Conservation (phyloP, 2,113 vertebrate genomes). For the Potamarius usumacintae region DNA sequence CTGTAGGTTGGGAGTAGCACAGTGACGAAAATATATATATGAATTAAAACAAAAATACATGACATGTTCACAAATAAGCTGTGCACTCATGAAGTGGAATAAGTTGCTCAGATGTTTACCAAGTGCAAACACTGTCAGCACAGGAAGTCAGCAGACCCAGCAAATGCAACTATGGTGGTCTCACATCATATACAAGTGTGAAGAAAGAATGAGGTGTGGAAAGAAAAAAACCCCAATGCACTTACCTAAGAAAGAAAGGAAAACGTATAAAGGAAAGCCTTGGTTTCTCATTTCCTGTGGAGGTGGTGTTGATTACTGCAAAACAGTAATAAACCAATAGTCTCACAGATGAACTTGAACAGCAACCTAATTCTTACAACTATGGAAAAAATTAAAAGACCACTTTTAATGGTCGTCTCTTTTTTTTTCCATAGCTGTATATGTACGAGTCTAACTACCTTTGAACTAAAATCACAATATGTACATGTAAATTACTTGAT, state of each 20-base stretch:
- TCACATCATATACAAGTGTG: neutral
- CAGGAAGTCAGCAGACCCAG: slow-evolving; percentile 40
- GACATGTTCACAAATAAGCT: neutral
- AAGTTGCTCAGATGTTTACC: neutral
- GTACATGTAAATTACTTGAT: neutral
- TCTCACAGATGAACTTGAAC: neutral
- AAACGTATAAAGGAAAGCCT: neutral
- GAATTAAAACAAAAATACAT: neutral
- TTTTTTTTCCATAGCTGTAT: neutral
- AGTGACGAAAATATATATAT: no score
- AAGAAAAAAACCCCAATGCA: neutral
- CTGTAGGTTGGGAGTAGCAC: no score
- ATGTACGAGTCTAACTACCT: neutral
- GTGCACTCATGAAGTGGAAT: neutral
- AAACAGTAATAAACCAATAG: neutral
- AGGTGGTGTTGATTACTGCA: neutral
- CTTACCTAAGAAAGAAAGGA: slow-evolving; percentile 34
- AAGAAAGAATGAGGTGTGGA: neutral
- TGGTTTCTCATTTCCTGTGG: slow-evolving; percentile 42
- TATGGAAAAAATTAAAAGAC: no score
- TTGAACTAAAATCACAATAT: neutral
- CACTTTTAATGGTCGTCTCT: no score
- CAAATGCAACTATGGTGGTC: slow-evolving; percentile 24
- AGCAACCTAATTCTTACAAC: neutral
- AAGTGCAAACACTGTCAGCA: neutral